Percentiles rank a stretch among this genome's conserved stretches.
Conservation (phyloP, 2,113 vertebrate genomes). For the Myotis brandtii region DNA sequence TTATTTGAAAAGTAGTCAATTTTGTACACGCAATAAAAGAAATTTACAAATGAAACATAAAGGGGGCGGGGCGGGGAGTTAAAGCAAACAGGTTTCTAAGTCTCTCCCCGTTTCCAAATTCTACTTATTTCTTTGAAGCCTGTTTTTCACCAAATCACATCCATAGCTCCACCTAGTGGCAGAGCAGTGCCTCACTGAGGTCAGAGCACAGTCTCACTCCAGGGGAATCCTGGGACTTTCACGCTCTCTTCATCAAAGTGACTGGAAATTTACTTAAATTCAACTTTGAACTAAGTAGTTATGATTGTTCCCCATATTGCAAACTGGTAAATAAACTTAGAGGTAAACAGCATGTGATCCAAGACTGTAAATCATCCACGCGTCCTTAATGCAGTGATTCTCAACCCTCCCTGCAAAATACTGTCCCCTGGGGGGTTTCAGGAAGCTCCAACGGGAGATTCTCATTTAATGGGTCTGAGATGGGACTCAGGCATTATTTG, state of each 20-base stretch:
- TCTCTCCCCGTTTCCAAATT: neutral
- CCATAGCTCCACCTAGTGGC: constrained; percentile 76
- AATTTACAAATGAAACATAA: constrained; percentile 17
- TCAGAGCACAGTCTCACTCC: neutral
- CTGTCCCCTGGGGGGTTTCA: neutral
- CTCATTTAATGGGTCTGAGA: neutral
- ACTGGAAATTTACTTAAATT: neutral
- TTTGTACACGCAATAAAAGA: neutral
- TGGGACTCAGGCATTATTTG: neutral
- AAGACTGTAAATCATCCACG: neutral
- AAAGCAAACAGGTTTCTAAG: neutral
- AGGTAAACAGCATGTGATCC: neutral
- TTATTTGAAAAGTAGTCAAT: neutral
- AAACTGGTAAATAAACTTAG: constrained; percentile 28
- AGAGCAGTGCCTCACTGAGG: neutral
- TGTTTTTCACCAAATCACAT: neutral
- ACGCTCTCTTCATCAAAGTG: neutral
- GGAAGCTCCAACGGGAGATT: neutral
- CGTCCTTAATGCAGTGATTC: neutral
- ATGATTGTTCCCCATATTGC: neutral
- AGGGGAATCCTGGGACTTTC: neutral
- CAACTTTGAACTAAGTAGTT: neutral
- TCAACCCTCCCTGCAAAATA: neutral
- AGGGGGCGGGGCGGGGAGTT: neutral
- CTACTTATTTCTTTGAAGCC: neutral